phyloP scores from a whole-genome alignment of 2,888 invertebrate genomes.

The Brachypterus glaber region DNA sequence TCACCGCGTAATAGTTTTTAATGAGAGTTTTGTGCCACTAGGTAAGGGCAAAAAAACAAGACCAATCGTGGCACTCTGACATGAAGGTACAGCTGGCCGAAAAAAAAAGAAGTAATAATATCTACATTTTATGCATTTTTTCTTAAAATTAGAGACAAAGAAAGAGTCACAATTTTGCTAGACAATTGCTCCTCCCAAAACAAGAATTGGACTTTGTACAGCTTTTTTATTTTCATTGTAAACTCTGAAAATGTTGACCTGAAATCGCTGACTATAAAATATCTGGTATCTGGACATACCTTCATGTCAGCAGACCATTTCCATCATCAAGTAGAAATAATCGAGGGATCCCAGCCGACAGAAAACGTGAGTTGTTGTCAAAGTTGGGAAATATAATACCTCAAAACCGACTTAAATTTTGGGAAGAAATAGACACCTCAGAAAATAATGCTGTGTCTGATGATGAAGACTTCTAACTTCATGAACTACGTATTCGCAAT shows the following conservation, averaged over 20 bases:
- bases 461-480: no score
- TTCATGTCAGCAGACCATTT: conserved; percentile 14
- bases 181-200: conserved; percentile 18
- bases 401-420: no score
- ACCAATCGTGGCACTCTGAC: conserved; percentile 21
- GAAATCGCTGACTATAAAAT: conserved; percentile 8
- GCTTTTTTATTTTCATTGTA: conserved; percentile 14
- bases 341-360: no score
- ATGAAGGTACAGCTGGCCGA: conserved; percentile 27
- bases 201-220: conserved; percentile 15
- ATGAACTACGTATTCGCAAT: no score
- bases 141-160: conserved; percentile 8
- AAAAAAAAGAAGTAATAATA: conserved; percentile 25
- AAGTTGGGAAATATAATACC: no score
- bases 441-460: no score
- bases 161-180: conserved; percentile 13
- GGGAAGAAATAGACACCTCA: no score
- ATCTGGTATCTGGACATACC: conserved; percentile 13
- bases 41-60: no score
- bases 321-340: conserved; percentile 15
- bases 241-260: conserved; percentile 12
- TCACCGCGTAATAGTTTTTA: conserved; percentile 15
- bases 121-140: conserved; percentile 12
- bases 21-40: conserved; percentile 20
- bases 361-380: no score